Conservation (phyloP, 2,113 vertebrate genomes). For the Bungarus multicinctus region DNA sequence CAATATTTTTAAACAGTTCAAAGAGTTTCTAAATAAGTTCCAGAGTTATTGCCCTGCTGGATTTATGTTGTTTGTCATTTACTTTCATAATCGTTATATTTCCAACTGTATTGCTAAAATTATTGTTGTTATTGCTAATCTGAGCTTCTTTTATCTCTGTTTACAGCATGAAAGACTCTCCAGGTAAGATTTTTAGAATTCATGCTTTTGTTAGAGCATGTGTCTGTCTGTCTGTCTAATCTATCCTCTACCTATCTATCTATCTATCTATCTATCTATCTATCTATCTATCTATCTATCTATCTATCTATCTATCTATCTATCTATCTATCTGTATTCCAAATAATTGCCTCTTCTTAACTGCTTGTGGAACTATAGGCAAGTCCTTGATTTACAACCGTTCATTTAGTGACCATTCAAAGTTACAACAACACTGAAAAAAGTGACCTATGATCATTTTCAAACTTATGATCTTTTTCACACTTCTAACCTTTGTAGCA, state of each 20-base stretch:
- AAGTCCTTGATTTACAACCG: no score
- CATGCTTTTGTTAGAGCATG: background rate
- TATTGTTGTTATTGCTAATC: slow-evolving; percentile 34
- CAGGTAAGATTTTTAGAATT: slow-evolving; percentile 75
- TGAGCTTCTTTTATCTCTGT: slow-evolving; percentile 46
- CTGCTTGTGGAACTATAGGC: background rate
- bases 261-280: no score
- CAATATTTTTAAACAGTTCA: background rate
- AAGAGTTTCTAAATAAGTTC: background rate
- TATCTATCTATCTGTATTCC: no score
- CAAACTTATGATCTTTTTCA: no score
- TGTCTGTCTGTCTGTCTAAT: background rate
- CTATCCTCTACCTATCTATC: no score
- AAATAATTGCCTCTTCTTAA: background rate
- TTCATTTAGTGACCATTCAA: no score
- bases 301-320: no score
- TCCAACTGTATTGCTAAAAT: slow-evolving; percentile 13
- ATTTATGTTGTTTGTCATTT: background rate
- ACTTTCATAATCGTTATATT: background rate
- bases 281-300: no score
- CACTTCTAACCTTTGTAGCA: no score
- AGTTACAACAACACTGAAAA: no score
- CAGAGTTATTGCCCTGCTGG: background rate
- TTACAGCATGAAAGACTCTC: slow-evolving; percentile 84
- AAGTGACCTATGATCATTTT: no score